Conservation (phyloP, 2,113 vertebrate species). For the Condylura cristata region DNA sequence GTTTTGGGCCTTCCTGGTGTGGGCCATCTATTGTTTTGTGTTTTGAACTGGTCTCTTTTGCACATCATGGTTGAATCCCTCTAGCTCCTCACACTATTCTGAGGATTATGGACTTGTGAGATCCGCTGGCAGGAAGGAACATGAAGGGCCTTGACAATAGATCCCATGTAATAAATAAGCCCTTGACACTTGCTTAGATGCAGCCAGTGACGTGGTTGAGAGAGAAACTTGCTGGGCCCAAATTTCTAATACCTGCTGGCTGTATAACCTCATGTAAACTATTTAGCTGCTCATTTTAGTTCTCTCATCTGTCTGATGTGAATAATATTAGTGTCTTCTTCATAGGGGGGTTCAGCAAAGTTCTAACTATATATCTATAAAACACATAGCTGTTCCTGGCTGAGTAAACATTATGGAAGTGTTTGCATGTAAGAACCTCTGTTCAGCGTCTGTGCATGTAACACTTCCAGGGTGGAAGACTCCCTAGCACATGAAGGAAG, state of each 20-base stretch:
- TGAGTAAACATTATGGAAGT: background rate
- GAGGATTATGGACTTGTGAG: background rate
- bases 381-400: background rate
- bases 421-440: background rate
- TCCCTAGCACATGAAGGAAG: background rate
- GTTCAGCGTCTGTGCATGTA: background rate
- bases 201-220: background rate
- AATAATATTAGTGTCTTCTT: background rate
- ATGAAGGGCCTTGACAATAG: background rate
- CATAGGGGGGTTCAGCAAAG: background rate
- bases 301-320: background rate
- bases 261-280: background rate
- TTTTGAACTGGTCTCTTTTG: background rate
- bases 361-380: background rate
- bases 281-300: background rate
- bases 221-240: background rate
- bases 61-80: background rate
- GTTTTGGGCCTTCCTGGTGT: background rate
- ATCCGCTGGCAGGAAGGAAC: background rate
- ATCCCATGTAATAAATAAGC: background rate
- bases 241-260: background rate
- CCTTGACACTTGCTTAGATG: background rate
- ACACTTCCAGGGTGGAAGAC: background rate
- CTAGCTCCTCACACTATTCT: background rate
- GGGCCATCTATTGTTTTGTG: background rate